Evolutionary conservation across 2,113 vertebrate species (phyloP).

Genomic region (Coryphaenoides rupestris): DNA sequence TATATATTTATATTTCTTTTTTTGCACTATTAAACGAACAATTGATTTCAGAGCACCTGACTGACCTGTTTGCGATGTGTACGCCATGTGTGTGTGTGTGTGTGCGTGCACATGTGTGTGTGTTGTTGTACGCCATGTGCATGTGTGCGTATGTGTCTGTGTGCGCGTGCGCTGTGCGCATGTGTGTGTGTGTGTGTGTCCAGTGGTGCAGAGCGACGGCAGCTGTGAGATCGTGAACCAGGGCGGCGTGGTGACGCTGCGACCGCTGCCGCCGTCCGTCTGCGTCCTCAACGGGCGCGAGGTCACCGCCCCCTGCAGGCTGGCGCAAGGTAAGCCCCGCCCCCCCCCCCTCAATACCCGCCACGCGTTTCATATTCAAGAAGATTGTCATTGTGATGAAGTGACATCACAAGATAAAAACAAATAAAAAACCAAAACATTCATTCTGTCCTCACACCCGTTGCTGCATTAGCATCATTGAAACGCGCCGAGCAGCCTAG

Average conservation of each 20-base stretch:
- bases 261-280: conserved; percentile 70
- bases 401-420: no score
- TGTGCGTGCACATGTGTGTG: conserved; percentile 4
- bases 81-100: conserved; percentile 13
- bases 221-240: conserved; percentile 85
- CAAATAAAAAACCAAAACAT: no score
- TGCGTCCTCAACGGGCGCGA: conserved; percentile 85
- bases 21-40: no score
- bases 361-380: neutral
- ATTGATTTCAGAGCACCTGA: no score
- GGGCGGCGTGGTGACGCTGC: conserved; percentile 82
- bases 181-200: conserved; percentile 13
- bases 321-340: conserved; percentile 83
- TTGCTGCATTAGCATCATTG: no score
- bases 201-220: conserved; percentile 83
- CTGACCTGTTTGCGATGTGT: no score
- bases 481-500: no score
- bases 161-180: conserved; percentile 13
- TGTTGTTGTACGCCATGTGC: no score
- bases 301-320: conserved; percentile 79
- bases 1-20: no score
- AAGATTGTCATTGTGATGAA: no score
- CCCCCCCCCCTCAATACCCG: neutral
- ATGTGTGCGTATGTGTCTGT: neutral
- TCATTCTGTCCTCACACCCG: no score